Conservation (phyloP, 1,140 invertebrate species). For the Eumaeus atala region DNA sequence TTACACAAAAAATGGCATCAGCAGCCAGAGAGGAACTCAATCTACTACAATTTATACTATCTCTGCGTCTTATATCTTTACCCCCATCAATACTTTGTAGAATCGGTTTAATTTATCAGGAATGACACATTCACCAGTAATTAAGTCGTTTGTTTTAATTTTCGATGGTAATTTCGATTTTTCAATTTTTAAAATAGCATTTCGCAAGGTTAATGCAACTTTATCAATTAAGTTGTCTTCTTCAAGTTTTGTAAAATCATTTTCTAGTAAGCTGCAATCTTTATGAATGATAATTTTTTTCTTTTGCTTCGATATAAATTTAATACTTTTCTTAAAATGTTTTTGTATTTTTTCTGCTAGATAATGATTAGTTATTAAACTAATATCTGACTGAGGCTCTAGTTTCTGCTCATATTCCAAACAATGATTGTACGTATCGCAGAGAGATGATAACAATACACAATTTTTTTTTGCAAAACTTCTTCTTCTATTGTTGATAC, state of each 20-base stretch:
- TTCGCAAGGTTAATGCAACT: slow-evolving; percentile 2
- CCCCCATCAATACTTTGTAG: slow-evolving; percentile 15
- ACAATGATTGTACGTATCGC: slow-evolving; percentile 15
- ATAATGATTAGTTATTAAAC: slow-evolving; percentile 16
- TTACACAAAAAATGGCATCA: slow-evolving; percentile 15
- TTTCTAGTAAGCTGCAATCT: slow-evolving; percentile 7
- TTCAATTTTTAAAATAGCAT: slow-evolving; percentile 7
- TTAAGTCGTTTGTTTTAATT: slow-evolving; percentile 12
- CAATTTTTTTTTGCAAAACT: slow-evolving; percentile 8
- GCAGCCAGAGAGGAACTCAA: slow-evolving; percentile 11
- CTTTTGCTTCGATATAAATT: slow-evolving; percentile 3
- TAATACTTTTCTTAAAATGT: slow-evolving; percentile 9
- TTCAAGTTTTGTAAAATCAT: slow-evolving; percentile 8
- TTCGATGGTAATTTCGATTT: slow-evolving; percentile 4
- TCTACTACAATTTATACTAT: slow-evolving; percentile 16
- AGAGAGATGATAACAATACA: slow-evolving; percentile 15
- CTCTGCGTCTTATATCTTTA: slow-evolving; percentile 15
- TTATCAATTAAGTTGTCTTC: slow-evolving; percentile 3
- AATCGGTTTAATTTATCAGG: slow-evolving; percentile 16
- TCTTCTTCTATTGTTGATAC: slow-evolving; percentile 20
- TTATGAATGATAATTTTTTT: slow-evolving; percentile 7
- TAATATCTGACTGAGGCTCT: slow-evolving; percentile 12
- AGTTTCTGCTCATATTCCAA: slow-evolving; percentile 15
- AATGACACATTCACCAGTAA: slow-evolving; percentile 5
- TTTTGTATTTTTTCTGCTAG: slow-evolving; percentile 12